phyloP scores from a whole-genome alignment of 2,797 vertebrate species.

The Loriculus beryllinus region DNA sequence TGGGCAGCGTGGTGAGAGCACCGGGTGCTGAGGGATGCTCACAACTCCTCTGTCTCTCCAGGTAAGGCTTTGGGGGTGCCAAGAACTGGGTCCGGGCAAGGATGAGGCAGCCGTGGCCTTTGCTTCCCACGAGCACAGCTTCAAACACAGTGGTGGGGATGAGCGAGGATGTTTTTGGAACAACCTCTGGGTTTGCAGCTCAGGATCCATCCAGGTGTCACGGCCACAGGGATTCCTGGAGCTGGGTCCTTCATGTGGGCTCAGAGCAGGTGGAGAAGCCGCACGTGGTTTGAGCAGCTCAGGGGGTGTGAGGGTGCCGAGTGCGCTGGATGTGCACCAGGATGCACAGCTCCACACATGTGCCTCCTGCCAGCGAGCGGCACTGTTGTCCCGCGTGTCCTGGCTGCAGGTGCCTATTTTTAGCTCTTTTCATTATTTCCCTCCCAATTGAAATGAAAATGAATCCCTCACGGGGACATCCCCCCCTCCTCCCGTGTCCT shows the following conservation, averaged over 20 bases:
- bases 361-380: conserved; percentile 27
- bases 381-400: conserved; percentile 3
- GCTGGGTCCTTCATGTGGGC: background rate
- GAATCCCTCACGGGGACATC: background rate
- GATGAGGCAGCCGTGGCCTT: background rate
- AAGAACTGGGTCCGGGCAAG: fast-evolving
- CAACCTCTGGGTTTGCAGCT: fast-evolving
- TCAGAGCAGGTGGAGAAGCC: background rate
- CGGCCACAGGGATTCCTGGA: fast-evolving
- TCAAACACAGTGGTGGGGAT: fast-evolving
- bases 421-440: background rate
- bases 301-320: background rate
- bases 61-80: background rate
- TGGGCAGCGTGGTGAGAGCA: background rate
- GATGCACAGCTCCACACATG: background rate
- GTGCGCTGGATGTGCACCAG: background rate
- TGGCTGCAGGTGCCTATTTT: background rate
- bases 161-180: background rate
- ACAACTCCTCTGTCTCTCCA: background rate
- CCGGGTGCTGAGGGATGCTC: background rate
- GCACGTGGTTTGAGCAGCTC: background rate
- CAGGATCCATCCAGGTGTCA: background rate
- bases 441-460: background rate
- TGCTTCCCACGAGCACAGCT: background rate
- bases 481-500: background rate